Percentiles rank a stretch among this genome's conserved stretches.
Conservation (phyloP, 1,140 invertebrate species). For the Heliconius congener region DNA sequence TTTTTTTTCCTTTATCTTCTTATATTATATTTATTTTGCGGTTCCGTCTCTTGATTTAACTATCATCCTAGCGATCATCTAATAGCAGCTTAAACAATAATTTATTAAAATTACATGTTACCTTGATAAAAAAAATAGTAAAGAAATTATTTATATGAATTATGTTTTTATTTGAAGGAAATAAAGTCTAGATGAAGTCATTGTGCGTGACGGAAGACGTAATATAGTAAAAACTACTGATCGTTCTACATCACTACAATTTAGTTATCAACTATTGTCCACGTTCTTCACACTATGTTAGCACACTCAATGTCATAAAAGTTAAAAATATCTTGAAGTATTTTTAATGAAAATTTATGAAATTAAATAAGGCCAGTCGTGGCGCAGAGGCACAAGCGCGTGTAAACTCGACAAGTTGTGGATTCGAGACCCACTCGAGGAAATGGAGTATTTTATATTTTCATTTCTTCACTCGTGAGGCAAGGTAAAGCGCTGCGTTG, state of each 20-base stretch:
- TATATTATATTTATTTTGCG: no score
- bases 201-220: conserved; percentile 49
- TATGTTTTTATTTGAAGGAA: conserved; percentile 32
- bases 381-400: no score
- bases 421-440: no score
- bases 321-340: conserved; percentile 1
- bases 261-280: conserved; percentile 46
- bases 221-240: conserved; percentile 46
- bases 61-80: no score
- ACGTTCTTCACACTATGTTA: conserved; percentile 59
- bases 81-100: neutral
- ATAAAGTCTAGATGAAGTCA: conserved; percentile 39
- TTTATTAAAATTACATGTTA: neutral
- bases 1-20: no score
- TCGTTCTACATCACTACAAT: conserved; percentile 43
- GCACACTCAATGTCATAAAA: conserved; percentile 46
- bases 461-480: no score
- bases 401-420: no score
- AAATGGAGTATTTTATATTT: no score
- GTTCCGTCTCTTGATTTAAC: no score
- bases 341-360: neutral
- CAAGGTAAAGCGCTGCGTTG: no score
- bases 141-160: conserved; percentile 3
- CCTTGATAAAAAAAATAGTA: neutral
- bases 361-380: no score